phyloP scores from a whole-genome alignment of 2,888 invertebrate species.

The Lasioglossum leucozonium region DNA sequence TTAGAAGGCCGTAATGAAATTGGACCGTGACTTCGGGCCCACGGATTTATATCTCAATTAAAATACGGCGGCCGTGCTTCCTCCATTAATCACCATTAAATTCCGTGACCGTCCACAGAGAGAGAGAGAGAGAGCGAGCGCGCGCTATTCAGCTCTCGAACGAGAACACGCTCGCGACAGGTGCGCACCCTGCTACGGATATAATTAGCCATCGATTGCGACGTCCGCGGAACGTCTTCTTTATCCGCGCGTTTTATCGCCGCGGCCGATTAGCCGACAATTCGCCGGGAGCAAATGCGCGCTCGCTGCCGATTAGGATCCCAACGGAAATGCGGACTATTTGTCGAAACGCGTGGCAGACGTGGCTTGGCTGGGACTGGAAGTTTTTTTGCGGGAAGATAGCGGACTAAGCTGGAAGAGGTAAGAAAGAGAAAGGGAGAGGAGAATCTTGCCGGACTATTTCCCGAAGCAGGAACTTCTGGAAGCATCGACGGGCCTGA shows the following conservation, averaged over 20 bases:
- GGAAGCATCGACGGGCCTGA: not conserved
- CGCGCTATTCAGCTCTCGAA: not conserved
- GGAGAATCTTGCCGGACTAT: not conserved
- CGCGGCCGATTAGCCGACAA: not conserved
- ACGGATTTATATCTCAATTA: slow-evolving; percentile 65
- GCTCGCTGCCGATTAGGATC: not conserved
- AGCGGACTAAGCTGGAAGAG: not conserved
- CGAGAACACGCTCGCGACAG: not conserved
- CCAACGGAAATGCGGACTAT: not conserved
- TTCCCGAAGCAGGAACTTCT: not conserved
- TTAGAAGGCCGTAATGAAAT: slow-evolving; percentile 56
- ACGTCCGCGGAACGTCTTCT: not conserved
- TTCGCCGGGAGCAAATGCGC: not conserved
- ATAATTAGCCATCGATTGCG: slow-evolving; percentile 10
- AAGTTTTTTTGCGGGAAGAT: not conserved
- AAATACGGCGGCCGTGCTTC: slow-evolving; percentile 30
- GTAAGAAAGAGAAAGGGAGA: not conserved
- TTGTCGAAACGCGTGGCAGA: not conserved
- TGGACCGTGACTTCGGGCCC: slow-evolving; percentile 51
- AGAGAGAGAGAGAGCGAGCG: not conserved
- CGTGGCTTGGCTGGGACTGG: not conserved
- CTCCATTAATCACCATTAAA: slow-evolving; percentile 43
- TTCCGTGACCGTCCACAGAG: not conserved
- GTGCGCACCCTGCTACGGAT: not conserved
- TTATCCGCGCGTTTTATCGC: not conserved